Base-by-base conservation (phyloP, 2,113 vertebrate genomes). In the Peromyscus californicus region DNA sequence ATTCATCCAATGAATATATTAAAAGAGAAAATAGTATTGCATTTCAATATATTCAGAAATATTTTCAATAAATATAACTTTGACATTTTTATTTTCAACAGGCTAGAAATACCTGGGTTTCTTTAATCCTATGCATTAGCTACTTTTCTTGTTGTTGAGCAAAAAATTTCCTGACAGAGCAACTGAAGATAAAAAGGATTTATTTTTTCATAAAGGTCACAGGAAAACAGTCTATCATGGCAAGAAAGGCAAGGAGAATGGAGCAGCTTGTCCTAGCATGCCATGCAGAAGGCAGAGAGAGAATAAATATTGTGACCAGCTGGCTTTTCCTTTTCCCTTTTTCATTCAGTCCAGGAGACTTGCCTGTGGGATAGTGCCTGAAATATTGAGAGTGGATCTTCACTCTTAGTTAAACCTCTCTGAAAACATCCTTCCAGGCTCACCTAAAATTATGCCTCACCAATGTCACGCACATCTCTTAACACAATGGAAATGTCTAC, bases 11-110 rank as follows among this genome's bases (percentile, higher is more conserved):
- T 63, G 59, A 96, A 79, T 61, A 87, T 42, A 92, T 84, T 95
- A 96, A 93, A 80, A 17, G 70, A 85, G 33, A 95, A 91, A 96
- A 82, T 1, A 24, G 54, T 48, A 69, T 36, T 92, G 2, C 6
- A 84, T 69, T 88, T 95, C 11, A 95, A 21, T 75, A 74, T 61
- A 15, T 90, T 72, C 36, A 80, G 63, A 91, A 96, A 72, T 33
- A 45, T 84, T 90, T 83, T 69, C 72, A 54, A 48, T 93, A 51
- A 92, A 94, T 92, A 95, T 51, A 96, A 79, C 69, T 74, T 63
- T 84, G 69, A 96, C 33, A 24, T 67, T 93, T 91, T 69, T 21
- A 54, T 51, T 83, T 39, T 26, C 31, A 94, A 61, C 54, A 87
- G 89, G 36, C 4, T 67, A 69, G 26, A 39, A 89, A 83, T 93